Percentiles rank a stretch among this genome's conserved stretches.
phyloP scores from a whole-genome alignment of 2,888 invertebrate genomes.

The Abscondita cerata region DNA sequence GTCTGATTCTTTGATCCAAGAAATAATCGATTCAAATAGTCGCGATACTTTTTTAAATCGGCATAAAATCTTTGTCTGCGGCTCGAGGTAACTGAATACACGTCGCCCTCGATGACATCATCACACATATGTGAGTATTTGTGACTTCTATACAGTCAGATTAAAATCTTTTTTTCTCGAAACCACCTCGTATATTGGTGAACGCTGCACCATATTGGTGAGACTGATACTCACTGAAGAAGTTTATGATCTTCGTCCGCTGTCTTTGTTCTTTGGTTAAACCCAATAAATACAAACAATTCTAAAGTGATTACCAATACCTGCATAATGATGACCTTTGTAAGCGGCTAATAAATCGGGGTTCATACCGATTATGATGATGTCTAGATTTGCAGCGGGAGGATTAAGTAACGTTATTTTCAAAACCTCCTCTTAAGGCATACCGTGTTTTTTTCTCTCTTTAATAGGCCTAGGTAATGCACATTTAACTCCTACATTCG shows the following conservation, averaged over 20 bases:
- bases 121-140: no score
- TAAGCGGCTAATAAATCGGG: slow-evolving; percentile 97
- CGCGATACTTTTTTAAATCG: no score
- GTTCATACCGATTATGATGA: slow-evolving; percentile 99
- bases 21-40: no score
- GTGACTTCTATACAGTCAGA: no score
- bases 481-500: slow-evolving; percentile 61
- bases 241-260: slow-evolving; percentile 96
- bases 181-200: slow-evolving; percentile 97
- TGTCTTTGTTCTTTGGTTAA: slow-evolving; percentile 92
- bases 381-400: slow-evolving; percentile 91
- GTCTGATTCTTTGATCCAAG: no score
- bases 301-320: slow-evolving; percentile 99
- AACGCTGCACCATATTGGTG: slow-evolving; percentile 96
- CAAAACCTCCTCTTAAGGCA: slow-evolving; percentile 96
- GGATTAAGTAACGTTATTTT: slow-evolving; percentile 95
- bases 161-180: slow-evolving; percentile 96
- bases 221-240: slow-evolving; percentile 93
- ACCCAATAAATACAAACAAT: slow-evolving; percentile 93
- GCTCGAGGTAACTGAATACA: no score
- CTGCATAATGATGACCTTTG: slow-evolving; percentile 98
- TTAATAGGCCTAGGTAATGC: slow-evolving; percentile 69
- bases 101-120: no score
- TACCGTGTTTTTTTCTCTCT: slow-evolving; percentile 92
- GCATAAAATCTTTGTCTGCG: no score